Conservation (phyloP, 2,113 vertebrate species). For the Ivindomyrus marchei region DNA sequence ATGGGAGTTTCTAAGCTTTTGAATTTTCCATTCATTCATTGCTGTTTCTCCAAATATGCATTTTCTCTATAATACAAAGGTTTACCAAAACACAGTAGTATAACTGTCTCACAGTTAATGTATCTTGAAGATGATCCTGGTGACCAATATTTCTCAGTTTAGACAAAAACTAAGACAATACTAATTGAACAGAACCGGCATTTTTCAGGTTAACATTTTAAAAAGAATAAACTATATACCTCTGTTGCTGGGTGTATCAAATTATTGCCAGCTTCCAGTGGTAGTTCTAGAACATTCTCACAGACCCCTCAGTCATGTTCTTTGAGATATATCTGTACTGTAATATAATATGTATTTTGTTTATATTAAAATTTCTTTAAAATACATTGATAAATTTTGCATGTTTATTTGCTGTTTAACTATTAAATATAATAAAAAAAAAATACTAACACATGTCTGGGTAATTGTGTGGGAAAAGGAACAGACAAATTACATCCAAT, state of each 20-base stretch:
- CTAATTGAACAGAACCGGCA: background rate
- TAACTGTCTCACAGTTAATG: background rate
- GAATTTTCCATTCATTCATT: background rate
- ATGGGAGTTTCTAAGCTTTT: background rate
- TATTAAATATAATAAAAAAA: background rate
- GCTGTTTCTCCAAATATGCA: background rate
- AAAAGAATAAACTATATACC: background rate
- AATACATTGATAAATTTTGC: constrained; percentile 48
- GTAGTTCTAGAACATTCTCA: background rate
- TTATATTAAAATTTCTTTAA: constrained; percentile 36
- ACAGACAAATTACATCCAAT: background rate
- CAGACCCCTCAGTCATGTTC: constrained; percentile 26
- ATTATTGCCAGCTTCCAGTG: background rate
- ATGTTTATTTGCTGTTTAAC: constrained; percentile 50
- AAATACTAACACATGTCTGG: background rate
- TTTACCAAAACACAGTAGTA: background rate
- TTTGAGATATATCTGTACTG: constrained; percentile 50
- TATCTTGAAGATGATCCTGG: background rate
- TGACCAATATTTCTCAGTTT: background rate
- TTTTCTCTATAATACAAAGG: background rate
- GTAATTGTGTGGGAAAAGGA: background rate
- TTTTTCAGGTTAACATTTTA: background rate
- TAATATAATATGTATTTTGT: constrained; percentile 33
- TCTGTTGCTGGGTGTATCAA: background rate
- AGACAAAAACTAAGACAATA: background rate